A percentile compares a stretch with the other conserved stretches of the same genome.
phyloP scores from a whole-genome alignment of 2,888 invertebrate genomes.

The Dryobotodes eremita region DNA sequence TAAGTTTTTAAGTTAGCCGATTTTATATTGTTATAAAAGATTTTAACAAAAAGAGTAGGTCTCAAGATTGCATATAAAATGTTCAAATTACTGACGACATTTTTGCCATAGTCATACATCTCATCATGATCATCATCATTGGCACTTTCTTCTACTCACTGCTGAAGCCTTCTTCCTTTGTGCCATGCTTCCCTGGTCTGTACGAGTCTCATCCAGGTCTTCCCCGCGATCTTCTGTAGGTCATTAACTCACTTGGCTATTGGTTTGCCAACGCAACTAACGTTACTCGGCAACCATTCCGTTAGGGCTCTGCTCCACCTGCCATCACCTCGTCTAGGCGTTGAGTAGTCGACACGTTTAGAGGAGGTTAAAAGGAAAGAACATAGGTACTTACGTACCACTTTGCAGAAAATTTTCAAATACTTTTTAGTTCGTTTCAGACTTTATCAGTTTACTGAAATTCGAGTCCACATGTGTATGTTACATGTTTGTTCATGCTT shows the following conservation, averaged over 20 bases:
- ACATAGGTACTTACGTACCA: no score
- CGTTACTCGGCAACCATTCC: background rate
- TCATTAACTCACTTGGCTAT: background rate
- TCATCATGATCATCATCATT: background rate
- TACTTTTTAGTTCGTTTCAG: slow-evolving; percentile 26
- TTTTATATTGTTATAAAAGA: background rate
- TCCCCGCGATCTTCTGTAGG: background rate
- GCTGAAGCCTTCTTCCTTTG: background rate
- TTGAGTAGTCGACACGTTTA: no score
- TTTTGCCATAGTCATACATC: background rate
- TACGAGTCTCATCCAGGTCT: background rate
- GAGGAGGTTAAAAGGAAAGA: background rate
- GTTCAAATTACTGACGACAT: background rate
- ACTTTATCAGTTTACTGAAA: slow-evolving; percentile 28
- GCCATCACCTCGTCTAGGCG: background rate
- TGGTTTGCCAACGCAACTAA: background rate
- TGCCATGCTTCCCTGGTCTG: background rate
- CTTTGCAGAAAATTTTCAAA: slow-evolving; percentile 6
- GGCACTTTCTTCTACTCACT: background rate
- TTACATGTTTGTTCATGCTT: no score
- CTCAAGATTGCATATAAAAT: background rate
- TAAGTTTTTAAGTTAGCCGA: no score
- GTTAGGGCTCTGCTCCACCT: background rate
- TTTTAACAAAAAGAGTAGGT: background rate
- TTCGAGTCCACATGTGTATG: slow-evolving; percentile 33